These are phyloP conservation scores for Paralvinella palmiformis DNA, from an alignment of 1,140 invertebrate genomes.

Conservation along the genomic window DNA sequence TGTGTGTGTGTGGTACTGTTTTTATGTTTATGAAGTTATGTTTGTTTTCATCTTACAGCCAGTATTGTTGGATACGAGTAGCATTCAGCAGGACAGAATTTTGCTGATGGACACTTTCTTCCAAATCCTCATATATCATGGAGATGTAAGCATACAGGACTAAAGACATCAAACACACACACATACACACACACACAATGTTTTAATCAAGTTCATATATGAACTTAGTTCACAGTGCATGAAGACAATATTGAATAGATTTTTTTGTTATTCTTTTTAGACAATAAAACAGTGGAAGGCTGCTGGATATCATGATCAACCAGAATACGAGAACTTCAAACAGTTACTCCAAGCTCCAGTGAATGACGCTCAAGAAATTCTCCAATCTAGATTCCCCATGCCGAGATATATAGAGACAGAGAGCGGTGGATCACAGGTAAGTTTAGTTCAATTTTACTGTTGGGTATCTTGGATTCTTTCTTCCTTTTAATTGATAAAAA, in stretches of 20 bases:
- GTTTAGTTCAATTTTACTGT: background rate
- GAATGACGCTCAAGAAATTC: slow-evolving; percentile 94
- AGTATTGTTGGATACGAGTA: slow-evolving; percentile 92
- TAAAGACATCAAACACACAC: too few relatives aligned
- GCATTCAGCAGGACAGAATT: slow-evolving; percentile 94
- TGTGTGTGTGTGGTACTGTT: background rate
- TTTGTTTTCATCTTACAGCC: slow-evolving; percentile 58
- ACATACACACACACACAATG: too few relatives aligned
- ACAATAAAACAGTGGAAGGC: slow-evolving; percentile 96
- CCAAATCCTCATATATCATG: slow-evolving; percentile 98
- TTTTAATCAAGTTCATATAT: too few relatives aligned
- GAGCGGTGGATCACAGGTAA: slow-evolving; percentile 85
- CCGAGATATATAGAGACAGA: slow-evolving; percentile 98
- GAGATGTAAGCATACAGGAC: slow-evolving; percentile 75
- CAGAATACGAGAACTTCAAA: slow-evolving; percentile 95
- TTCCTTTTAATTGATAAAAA: slow-evolving; percentile 44
- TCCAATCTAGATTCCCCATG: slow-evolving; percentile 93
- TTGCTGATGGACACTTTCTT: slow-evolving; percentile 99
- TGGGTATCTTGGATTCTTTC: slow-evolving; percentile 15
- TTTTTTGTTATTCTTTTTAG: too few relatives aligned
- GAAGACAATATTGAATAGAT: too few relatives aligned
- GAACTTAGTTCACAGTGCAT: too few relatives aligned
- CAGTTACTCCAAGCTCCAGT: slow-evolving; percentile 92
- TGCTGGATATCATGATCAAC: slow-evolving; percentile 88
- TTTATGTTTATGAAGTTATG: background rate